A percentile compares a stretch with the other conserved stretches of the same genome.
Evolutionary conservation across 2,888 invertebrate genomes (phyloP).

Genomic region (Acleris sparsana): DNA sequence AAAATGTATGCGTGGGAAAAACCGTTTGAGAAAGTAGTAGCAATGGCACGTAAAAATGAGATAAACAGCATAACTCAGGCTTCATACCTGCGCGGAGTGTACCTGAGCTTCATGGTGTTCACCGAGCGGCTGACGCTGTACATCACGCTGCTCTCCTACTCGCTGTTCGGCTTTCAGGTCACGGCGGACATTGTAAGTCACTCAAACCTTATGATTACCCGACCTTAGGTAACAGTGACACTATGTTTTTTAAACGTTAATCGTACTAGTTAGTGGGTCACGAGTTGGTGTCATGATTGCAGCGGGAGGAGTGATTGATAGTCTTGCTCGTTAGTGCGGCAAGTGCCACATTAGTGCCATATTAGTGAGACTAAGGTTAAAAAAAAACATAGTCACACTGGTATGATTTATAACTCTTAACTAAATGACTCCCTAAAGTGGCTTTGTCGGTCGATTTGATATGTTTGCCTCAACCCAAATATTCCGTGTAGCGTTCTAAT

Average conservation of each 20-base stretch:
- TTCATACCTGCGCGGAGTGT: constrained; percentile 86
- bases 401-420: no score
- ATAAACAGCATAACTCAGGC: constrained; percentile 85
- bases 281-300: no score
- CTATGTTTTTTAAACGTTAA: no score
- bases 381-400: no score
- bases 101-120: constrained; percentile 90
- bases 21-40: constrained; percentile 93
- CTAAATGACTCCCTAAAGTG: no score
- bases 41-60: constrained; percentile 88
- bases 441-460: no score
- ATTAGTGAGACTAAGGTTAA: no score
- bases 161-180: constrained; percentile 85
- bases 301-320: no score
- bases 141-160: constrained; percentile 90
- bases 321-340: no score
- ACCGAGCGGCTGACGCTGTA: constrained; percentile 93
- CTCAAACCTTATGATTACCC: neutral
- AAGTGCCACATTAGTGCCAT: no score
- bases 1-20: constrained; percentile 99
- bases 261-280: no score
- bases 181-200: constrained; percentile 82
- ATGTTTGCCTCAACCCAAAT: constrained; percentile 5
- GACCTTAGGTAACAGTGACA: no score
- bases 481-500: constrained; percentile 39